phyloP scores from a whole-genome alignment of 2,888 invertebrate genomes.

The Frankliniella intonsa region DNA sequence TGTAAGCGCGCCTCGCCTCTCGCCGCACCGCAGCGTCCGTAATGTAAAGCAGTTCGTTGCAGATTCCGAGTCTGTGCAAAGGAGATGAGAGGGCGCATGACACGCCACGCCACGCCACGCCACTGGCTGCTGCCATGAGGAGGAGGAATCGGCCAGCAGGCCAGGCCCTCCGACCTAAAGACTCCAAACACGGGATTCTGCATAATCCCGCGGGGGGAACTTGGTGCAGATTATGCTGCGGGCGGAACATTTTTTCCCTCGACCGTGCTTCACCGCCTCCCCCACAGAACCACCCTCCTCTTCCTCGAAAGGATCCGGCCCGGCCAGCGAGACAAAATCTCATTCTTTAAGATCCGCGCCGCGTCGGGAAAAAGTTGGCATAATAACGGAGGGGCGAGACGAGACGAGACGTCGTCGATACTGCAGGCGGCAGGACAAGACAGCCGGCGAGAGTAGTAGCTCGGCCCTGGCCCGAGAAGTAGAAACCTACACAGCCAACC shows the following conservation, averaged over 20 bases:
- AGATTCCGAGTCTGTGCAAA: too few species aligned
- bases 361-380: neutral
- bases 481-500: too few species aligned
- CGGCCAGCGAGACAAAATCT: neutral
- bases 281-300: neutral
- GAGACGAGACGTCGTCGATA: neutral
- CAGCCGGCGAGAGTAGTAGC: too few species aligned
- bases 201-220: neutral
- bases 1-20: too few species aligned
- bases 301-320: too few species aligned
- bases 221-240: conserved; percentile 11
- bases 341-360: neutral
- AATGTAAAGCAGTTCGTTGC: too few species aligned
- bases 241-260: neutral
- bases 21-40: too few species aligned
- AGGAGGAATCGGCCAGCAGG: neutral
- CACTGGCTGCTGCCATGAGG: neutral
- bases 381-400: neutral
- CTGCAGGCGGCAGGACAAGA: too few species aligned
- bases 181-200: neutral
- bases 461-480: too few species aligned
- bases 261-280: too few species aligned
- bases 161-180: neutral
- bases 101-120: too few species aligned
- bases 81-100: neutral